Evolutionary conservation across 2,113 vertebrate genomes (phyloP).

Genomic region (Penelope pileata): DNA sequence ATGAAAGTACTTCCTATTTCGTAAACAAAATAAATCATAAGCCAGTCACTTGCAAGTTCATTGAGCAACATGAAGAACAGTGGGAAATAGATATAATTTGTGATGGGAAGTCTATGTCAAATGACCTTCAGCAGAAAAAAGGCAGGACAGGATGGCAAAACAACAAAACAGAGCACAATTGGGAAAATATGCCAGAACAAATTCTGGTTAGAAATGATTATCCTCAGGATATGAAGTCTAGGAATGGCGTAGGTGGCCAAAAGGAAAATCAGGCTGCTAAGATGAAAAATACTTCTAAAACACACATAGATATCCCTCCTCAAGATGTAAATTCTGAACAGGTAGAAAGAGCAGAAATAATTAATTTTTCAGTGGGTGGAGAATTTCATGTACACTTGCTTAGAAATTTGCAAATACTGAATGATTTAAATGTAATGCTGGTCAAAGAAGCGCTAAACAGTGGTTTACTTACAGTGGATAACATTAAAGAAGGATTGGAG

Average conservation of each 20-base stretch:
- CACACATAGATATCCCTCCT: not conserved
- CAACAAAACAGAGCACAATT: not conserved
- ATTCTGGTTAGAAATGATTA: not conserved
- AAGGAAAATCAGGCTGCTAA: not conserved
- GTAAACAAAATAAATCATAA: constrained; percentile 61
- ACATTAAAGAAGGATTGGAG: constrained; percentile 74
- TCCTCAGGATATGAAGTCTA: not conserved
- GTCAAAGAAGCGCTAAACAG: constrained; percentile 42
- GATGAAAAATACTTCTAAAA: not conserved
- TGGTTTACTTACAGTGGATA: constrained; percentile 26
- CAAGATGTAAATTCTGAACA: constrained; percentile 65
- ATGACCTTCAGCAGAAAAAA: constrained; percentile 45
- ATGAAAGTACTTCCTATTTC: constrained; percentile 66
- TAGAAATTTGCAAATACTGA: constrained; percentile 44
- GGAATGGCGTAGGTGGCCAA: not conserved
- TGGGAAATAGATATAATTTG: constrained; percentile 82
- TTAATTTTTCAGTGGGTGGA: constrained; percentile 69
- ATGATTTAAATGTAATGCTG: constrained; percentile 62
- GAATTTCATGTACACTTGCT: constrained; percentile 77
- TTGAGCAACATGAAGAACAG: constrained; percentile 60
- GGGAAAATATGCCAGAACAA: not conserved
- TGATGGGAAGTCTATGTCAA: constrained; percentile 51
- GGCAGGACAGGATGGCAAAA: not conserved
- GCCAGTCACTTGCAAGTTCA: constrained; percentile 81
- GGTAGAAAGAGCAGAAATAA: constrained; percentile 70